phyloP scores from a whole-genome alignment of 2,888 invertebrate genomes.

The Muscina levida region DNA sequence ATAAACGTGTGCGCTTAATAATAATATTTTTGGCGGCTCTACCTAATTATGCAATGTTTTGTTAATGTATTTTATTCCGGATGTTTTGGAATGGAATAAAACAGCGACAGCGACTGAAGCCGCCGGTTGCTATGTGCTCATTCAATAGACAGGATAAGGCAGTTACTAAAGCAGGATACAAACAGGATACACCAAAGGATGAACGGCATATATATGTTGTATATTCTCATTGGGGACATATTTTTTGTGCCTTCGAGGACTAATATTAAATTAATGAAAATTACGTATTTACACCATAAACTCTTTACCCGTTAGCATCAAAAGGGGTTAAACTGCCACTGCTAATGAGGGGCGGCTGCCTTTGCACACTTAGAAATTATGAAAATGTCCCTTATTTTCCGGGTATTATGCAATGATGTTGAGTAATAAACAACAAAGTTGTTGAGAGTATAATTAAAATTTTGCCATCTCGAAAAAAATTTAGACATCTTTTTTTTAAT shows the following conservation, averaged over 20 bases:
- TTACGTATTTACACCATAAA: conserved; percentile 63
- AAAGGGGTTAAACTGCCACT: conserved; percentile 52
- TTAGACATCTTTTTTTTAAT: conserved; percentile 58
- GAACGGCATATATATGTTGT: neutral
- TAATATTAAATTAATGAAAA: conserved; percentile 75
- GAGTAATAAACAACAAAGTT: conserved; percentile 43
- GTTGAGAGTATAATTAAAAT: conserved; percentile 64
- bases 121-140: neutral
- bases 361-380: conserved; percentile 68
- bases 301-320: conserved; percentile 14
- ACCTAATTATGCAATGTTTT: conserved; percentile 69
- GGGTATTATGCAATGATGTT: conserved; percentile 8
- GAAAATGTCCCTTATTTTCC: conserved; percentile 66
- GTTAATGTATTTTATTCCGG: conserved; percentile 43
- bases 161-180: conserved; percentile 8
- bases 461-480: conserved; percentile 38
- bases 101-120: neutral
- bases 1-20: neutral
- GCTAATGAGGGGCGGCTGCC: conserved; percentile 60
- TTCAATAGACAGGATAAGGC: conserved; percentile 17
- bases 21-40: conserved; percentile 53
- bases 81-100: conserved; percentile 37
- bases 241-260: conserved; percentile 66
- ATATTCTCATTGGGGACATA: conserved; percentile 68
- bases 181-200: conserved; percentile 1